Conservation (phyloP, 2,113 vertebrate genomes). For the Poeciliopsis turrubarensis region DNA sequence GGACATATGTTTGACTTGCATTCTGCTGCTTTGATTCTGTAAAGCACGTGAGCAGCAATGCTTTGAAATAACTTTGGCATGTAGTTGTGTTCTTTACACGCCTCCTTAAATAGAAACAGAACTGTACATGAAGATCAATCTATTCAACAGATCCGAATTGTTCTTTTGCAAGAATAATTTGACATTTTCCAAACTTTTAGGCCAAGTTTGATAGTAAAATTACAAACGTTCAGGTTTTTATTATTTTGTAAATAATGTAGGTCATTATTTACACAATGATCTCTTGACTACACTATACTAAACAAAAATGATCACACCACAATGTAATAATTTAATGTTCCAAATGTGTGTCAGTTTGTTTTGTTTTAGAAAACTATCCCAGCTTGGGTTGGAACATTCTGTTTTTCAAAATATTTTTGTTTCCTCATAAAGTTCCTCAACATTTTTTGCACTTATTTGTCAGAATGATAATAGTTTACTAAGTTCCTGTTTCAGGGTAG, state of each 20-base stretch:
- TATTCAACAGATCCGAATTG: not conserved
- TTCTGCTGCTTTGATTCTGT: slow-evolving; percentile 18
- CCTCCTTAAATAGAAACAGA: slow-evolving; percentile 12
- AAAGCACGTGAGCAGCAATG: slow-evolving; percentile 2
- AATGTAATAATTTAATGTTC: no score
- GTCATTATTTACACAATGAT: not conserved
- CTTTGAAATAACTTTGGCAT: slow-evolving; percentile 22
- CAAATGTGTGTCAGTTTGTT: no score
- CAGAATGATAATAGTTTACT: no score
- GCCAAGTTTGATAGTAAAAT: not conserved
- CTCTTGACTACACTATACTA: no score
- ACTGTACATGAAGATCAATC: no score
- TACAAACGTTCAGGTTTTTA: not conserved
- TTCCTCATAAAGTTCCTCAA: no score
- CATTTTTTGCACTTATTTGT: no score
- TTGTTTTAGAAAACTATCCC: no score
- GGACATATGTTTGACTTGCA: slow-evolving; percentile 22
- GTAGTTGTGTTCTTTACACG: not conserved
- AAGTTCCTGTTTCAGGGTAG: no score
- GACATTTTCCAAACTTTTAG: not conserved
- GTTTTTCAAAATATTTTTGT: no score
- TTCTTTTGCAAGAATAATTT: not conserved
- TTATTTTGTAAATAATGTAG: not conserved
- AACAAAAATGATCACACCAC: no score
- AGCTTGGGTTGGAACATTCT: no score